Evolutionary conservation across 1,140 invertebrate species (phyloP).

Genomic region (Diorhabda carinulata): DNA sequence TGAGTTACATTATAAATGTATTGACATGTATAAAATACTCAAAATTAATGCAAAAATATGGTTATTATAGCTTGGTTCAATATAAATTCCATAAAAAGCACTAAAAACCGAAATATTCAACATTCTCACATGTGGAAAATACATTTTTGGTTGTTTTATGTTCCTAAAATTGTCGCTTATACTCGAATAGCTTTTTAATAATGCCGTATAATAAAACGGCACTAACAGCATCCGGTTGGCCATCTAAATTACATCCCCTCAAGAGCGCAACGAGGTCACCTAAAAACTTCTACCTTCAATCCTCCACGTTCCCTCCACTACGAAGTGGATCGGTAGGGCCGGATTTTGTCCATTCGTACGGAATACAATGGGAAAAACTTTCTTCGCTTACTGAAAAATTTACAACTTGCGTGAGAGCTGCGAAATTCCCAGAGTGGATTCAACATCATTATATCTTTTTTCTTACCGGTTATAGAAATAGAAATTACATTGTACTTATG

Average conservation of each 20-base stretch:
- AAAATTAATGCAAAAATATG: too few relatives aligned
- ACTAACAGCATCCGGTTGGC: background rate
- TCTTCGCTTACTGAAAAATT: constrained; percentile 2
- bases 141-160: too few relatives aligned
- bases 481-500: too few relatives aligned
- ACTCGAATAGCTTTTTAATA: too few relatives aligned
- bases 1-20: too few relatives aligned
- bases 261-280: background rate
- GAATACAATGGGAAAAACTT: background rate
- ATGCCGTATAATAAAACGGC: background rate
- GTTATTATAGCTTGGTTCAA: too few relatives aligned
- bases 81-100: too few relatives aligned
- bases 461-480: background rate
- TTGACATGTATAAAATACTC: too few relatives aligned
- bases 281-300: background rate
- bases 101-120: too few relatives aligned
- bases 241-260: background rate
- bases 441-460: background rate
- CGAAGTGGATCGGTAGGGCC: background rate
- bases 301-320: background rate
- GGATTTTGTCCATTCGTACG: background rate
- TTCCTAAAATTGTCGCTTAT: too few relatives aligned
- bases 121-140: too few relatives aligned
- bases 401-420: background rate
- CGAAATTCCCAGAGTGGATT: background rate